Evolutionary conservation across 2,888 invertebrate species (phyloP), one percentile per base, ranked within the genome.

Genomic region (Sisyra nigra): DNA sequence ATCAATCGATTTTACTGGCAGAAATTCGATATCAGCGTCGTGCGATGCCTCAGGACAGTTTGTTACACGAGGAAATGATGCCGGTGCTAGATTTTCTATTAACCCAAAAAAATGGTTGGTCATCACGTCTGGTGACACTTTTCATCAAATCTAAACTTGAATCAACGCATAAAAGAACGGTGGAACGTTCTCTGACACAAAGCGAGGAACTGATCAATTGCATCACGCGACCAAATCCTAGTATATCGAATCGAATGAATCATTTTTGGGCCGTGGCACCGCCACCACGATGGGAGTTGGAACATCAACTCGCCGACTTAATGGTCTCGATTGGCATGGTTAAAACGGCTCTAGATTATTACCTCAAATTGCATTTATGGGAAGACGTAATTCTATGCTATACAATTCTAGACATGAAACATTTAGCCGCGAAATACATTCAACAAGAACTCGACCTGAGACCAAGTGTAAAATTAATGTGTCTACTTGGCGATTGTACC

Each of bases 301-400:
- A 85, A 56, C 72, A 76, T 50, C 77, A 80, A 49, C 67, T 89
- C 32, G 93, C 83, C 0, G 79, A 86, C 51, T 57, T 91, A 42
- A 72, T 89, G 57, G 59, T 86, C 2, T 80, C 80, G 49, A 58
- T 93, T 40, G 94, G 93, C 7, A 71, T 87, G 47, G 74, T 82
- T 2, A 91, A 91, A 59, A 77, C 80, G 3, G 92, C 93, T 1
- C 64, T 92, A 14, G 85, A 88, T 48, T 65, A 85, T 42, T 91
- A 79, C 58, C 63, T 78, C 17, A 66, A 72, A 39, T 65, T 94
- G 17, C 73, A 86, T 51, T 64, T 84, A 17, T 98, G 96, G 94
- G 89, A 94, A 54, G 82, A 91, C 49, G 86, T 92, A 19, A 86
- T 98, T 43, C 72, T 76, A 2, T 97, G 97, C 62, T 96, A 96